Base-by-base conservation (phyloP, 2,888 invertebrate genomes). In the Theretra japonica region DNA sequence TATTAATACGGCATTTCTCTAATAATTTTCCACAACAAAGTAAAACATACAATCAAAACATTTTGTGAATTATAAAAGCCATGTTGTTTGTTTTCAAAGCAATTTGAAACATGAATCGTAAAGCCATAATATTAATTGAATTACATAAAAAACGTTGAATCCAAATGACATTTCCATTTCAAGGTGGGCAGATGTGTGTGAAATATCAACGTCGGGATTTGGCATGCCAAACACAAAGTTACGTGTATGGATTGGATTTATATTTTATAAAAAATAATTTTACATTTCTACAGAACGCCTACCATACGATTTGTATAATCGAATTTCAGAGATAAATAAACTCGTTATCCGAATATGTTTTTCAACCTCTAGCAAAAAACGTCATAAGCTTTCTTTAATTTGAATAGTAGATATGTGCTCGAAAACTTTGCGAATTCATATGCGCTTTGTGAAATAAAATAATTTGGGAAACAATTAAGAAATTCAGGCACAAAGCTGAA, bases 121-220 rank as follows among this genome's bases (percentile, higher is more conserved):
- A 33, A 11, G 41, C 15, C 3, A 41, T 41, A 41, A 15, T 41
- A 15, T 41, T 41, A 41, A 41, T 41, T 15, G 2, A 41, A 41
- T 41, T 41, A 41, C 41, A 41, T 41, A 41, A 41, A 41, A 41
- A 41, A 41, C 2, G 11, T 53, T 53, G 6, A 53, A 53, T 53
- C 7, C 53, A 53, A 53, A n/a, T n/a, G 53, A n/a, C n/a, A 53
- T 53, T 53, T n/a, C 53, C n/a, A 53, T n/a, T 17, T 53, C 19
- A 53, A 53, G 53, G 53, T 53, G 6, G 5, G n/a, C 17, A 53
- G 4, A n/a, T 4, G 53, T 53, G 53, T 53, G n/a, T n/a, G 53
- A 53, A 53, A 53, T 53, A 53, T 53, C n/a, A 53, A 53, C 53
- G 53, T 53, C 53, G 53, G 5, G n/a, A n/a, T 53, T 53, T 53